Conservation (phyloP, 2,888 invertebrate species). For the Macrophya alboannulata region DNA sequence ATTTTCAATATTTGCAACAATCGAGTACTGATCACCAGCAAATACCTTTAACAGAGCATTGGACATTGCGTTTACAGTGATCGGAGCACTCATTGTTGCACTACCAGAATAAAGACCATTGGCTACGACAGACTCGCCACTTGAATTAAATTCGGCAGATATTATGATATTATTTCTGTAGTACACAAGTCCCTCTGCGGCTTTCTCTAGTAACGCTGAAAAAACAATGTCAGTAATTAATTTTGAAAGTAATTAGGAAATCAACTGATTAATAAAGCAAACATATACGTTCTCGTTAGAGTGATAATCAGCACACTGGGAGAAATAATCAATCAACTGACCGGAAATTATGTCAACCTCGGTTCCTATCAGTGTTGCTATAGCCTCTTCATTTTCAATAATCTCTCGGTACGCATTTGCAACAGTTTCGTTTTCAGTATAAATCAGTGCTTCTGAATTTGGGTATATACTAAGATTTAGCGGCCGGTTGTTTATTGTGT, state of each 20-base stretch:
- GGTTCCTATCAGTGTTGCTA: slow-evolving; percentile 58
- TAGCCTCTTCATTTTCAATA: slow-evolving; percentile 66
- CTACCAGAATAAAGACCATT: slow-evolving; percentile 81
- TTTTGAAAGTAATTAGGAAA: background rate
- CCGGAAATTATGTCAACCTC: slow-evolving; percentile 63
- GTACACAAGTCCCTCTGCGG: slow-evolving; percentile 75
- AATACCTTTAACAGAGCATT: slow-evolving; percentile 78
- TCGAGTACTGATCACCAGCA: slow-evolving; percentile 69
- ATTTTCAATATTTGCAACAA: slow-evolving; percentile 62
- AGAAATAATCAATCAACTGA: slow-evolving; percentile 59
- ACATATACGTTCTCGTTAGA: background rate
- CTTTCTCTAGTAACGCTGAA: slow-evolving; percentile 79
- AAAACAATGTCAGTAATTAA: slow-evolving; percentile 62
- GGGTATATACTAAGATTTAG: slow-evolving; percentile 75
- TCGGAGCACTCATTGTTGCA: slow-evolving; percentile 82
- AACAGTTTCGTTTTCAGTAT: slow-evolving; percentile 61
- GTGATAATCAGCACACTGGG: background rate
- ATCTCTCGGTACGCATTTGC: slow-evolving; percentile 65
- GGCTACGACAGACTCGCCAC: slow-evolving; percentile 61
- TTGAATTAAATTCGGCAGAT: slow-evolving; percentile 80
- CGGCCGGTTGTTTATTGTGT: slow-evolving; percentile 67
- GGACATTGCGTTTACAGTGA: slow-evolving; percentile 81
- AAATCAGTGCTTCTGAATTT: slow-evolving; percentile 71
- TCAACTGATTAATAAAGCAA: background rate
- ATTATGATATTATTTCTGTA: slow-evolving; percentile 81